phyloP scores from a whole-genome alignment of 2,888 invertebrate genomes.

The Andrena bicolor region DNA sequence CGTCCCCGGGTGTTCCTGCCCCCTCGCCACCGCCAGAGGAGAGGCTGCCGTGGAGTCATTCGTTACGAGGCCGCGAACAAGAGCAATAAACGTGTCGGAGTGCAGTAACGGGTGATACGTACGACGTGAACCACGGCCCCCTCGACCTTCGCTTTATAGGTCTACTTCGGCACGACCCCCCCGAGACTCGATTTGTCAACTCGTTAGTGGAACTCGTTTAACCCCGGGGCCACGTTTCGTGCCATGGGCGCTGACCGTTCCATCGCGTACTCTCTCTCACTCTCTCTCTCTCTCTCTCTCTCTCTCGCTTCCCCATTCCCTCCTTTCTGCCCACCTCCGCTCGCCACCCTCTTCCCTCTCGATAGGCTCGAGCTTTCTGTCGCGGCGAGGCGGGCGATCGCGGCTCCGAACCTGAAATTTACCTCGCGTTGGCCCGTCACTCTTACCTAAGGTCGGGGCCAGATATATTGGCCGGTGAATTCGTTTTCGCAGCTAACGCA shows the following conservation, averaged over 20 bases:
- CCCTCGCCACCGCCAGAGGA: slow-evolving; percentile 43
- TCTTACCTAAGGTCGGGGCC: no score
- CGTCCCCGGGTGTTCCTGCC: slow-evolving; percentile 54
- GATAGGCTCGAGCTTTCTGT: background rate
- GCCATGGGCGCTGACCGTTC: slow-evolving; percentile 67
- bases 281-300: no score
- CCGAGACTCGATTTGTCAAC: slow-evolving; percentile 85
- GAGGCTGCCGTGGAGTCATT: slow-evolving; percentile 78
- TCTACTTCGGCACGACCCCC: slow-evolving; percentile 83
- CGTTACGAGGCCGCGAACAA: slow-evolving; percentile 83
- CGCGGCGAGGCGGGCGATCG: background rate
- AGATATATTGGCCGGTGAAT: no score
- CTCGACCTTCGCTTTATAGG: slow-evolving; percentile 83
- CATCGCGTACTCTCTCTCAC: background rate
- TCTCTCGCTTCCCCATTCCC: background rate
- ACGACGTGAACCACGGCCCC: slow-evolving; percentile 73
- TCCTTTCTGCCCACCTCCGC: slow-evolving; percentile 2
- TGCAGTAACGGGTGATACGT: slow-evolving; percentile 80
- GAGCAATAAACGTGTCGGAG: slow-evolving; percentile 83
- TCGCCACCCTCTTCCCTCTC: background rate
- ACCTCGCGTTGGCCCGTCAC: background rate
- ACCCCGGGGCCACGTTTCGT: slow-evolving; percentile 76
- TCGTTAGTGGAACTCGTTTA: slow-evolving; percentile 85
- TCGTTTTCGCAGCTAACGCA: no score
- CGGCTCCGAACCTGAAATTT: background rate